Base-by-base conservation (phyloP, 23 tunicate species). In the Halocynthia aurantium region DNA sequence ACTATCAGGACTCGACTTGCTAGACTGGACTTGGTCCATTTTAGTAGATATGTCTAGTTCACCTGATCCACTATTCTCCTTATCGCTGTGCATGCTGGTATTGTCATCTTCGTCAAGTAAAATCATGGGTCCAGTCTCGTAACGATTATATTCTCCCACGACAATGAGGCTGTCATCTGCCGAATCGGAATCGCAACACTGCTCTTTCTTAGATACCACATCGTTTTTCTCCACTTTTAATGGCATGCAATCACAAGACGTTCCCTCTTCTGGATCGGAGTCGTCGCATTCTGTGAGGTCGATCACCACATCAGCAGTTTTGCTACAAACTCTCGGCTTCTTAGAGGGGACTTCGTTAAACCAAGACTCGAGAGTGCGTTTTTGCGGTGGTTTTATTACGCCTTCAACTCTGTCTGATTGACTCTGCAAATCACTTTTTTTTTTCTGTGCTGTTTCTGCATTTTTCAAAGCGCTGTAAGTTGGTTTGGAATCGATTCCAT, bases 281-380 rank as follows among this genome's bases (percentile, higher is more conserved):
- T 15, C 60, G 40, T 74, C 78, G 8, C 64, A 74, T 17, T 74
- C 78, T 56, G 78, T 74, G 10, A 74, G 64, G 57, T 74, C 78
- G 4, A 74, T 64, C 8, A 74, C 21, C 6, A 21, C 78, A 0
- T 74, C n/a, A 49, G 56, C 31, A 13, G 63, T 12, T 20, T 56
- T 10, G 44, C 6, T 15, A 50, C 22, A 50, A 10, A 71, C 13
- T 52, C 22, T 54, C 22, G 55, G 55, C 15, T 74, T 74, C 50
- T 70, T 50, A 10, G 53, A 11, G 0, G 55, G 54, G 6, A 49
- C 55, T 13, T 6, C 56, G 4, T 20, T 56, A 64, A 74, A 74
- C 78, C 78, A 74, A 54, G 55, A 62, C 10, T 53, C 15, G 0
- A 74, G 55, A 7, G 22, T 31, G 44, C 44, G 44, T 31, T 31